Percentiles rank a stretch among this genome's conserved stretches.
Evolutionary conservation across 2,797 vertebrate species (phyloP).

Genomic region (Notolabrus celidotus): DNA sequence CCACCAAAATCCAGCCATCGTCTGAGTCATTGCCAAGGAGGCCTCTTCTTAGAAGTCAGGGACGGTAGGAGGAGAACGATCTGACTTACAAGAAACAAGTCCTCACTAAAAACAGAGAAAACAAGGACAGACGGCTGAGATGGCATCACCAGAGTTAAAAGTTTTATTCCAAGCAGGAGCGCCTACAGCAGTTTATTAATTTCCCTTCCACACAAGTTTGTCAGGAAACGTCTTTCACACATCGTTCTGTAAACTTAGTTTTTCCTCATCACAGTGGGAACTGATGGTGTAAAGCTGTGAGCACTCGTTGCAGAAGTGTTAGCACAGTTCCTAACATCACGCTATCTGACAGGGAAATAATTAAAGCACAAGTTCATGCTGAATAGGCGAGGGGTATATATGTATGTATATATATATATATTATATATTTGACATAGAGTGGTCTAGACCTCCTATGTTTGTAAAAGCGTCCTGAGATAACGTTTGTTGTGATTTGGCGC

Average conservation of each 20-base stretch:
- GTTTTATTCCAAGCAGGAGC: conserved; percentile 20
- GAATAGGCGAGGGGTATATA: too few species aligned
- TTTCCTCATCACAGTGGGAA: neutral
- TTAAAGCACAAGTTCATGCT: neutral
- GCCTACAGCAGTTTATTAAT: conserved; percentile 16
- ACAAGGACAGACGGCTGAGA: conserved; percentile 30
- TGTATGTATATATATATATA: too few species aligned
- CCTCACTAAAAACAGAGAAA: conserved; percentile 1
- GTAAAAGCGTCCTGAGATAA: too few species aligned
- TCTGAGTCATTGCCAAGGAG: conserved; percentile 43
- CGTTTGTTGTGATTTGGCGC: too few species aligned
- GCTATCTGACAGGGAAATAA: neutral
- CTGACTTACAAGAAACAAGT: conserved; percentile 7
- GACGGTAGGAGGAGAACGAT: neutral
- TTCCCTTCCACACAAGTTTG: conserved; percentile 20
- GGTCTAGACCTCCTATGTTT: too few species aligned
- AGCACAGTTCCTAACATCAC: neutral
- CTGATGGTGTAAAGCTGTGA: neutral
- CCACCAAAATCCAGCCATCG: conserved; percentile 43
- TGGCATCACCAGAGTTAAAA: conserved; percentile 17
- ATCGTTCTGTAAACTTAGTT: conserved; percentile 1
- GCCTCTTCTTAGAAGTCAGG: conserved; percentile 22
- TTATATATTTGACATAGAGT: too few species aligned
- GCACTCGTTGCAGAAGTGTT: neutral
- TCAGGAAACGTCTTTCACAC: conserved; percentile 8